Base-by-base conservation (phyloP, 1,140 invertebrate genomes). In the Drosophila albomicans region DNA sequence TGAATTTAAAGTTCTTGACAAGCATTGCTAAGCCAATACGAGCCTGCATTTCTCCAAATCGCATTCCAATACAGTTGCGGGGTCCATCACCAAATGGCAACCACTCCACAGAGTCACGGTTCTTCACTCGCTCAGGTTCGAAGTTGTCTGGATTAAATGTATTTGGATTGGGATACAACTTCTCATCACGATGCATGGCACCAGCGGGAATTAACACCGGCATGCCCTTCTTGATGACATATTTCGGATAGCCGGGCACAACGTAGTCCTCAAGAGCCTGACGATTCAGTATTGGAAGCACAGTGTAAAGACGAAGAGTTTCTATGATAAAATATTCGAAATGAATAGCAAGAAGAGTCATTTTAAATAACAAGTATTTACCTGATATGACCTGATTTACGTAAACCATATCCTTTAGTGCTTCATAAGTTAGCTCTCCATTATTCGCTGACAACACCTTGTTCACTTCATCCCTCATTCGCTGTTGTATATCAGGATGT, bases 101-200 rank as follows among this genome's bases (percentile, higher is more conserved):
- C 84, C 93, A 95, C 11, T 93, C 79, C 3, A 92, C 92, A 0
- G 79, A 93, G 62, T 92, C 93, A 0, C 95, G 92, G 30, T 90
- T 84, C 16, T 79, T 73, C 7, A 90, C 78, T 16, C 94, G 94
- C 58, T 95, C 95, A 0, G 94, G 92, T 0, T 93, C 75, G 78
- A 96, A 96, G 75, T 95, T 92, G 10, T 96, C 95, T 0, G 96
- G 96, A 84, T 95, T 93, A 74, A 95, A 96, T 7, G 70, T 79
- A 20, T 95, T 92, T 2, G 96, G 96, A 67, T 96, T 92, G 7
- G 95, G 93, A 79, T 94, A 96, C 10, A 93, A 88, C 4, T 82
- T 75, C 20, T 93, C 87, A 78, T 94, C 93, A 2, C 81, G 78
- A 63, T 94, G 93, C 63, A 93, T 77, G 3, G 82, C 76, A 1